Evolutionary conservation across 2,888 invertebrate genomes (phyloP), one percentile per base, ranked within the genome.

Genomic region (Neoascia interrupta): DNA sequence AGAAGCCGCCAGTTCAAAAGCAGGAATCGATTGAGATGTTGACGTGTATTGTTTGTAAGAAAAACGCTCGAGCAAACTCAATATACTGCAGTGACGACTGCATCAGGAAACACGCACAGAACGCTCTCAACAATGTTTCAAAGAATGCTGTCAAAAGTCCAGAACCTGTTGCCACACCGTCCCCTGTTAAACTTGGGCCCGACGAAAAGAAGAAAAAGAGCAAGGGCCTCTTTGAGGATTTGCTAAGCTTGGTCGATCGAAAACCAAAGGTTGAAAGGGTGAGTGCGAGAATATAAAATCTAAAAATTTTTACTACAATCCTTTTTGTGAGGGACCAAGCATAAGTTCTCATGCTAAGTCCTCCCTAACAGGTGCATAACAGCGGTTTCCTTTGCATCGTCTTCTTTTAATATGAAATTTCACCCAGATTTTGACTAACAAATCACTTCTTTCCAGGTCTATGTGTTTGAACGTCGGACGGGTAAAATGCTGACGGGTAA

Each of bases 51-150:
- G 94, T 95, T 10, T 96, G 96, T 86, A 94, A 94, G 84, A 93
- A 92, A 13, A 11, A 80, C 8, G 93, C 95, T 0, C 91, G 95
- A n/a, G 90, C 91, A n/a, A 94, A 93, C 84, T 95, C 95, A 58
- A 94, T 96, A 83, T 97, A 96, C 88, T 98, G 97, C 87, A 95
- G 96, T 84, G 95, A 96, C 84, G 92, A 92, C 26, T 98, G 97
- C 86, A 95, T 97, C 83, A 90, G 94, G 69, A 93, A 93, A 83
- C 96, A 97, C 89, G 95, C 96, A 1, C 93, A 94, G 84, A 94
- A 94, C 82, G 92, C 93, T 0, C 73, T 88, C 8, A 83, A 82
- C 28, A 79, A 81, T 23, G 83, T 83, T 26, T 81, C 83, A 0
- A 85, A 88, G 87, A 13, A 63, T 43, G 66, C 70, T 45, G 21